Evolutionary conservation across 2,113 vertebrate species (phyloP), one percentile per base, ranked within the genome.

Genomic region (Pteropus alecto): DNA sequence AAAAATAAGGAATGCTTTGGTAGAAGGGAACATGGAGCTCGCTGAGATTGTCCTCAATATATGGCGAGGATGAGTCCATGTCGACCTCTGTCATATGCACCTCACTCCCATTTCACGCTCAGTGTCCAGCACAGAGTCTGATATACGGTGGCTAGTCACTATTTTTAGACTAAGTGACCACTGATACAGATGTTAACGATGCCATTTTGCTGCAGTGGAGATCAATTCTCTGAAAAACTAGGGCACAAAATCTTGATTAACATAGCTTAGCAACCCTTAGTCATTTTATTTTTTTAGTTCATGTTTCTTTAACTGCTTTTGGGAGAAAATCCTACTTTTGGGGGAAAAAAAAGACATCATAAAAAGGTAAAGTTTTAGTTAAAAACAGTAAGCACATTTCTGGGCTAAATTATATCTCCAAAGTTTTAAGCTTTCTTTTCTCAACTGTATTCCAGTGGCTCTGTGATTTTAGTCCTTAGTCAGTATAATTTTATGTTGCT

Each of bases 31-130:
- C 26, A 0, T 5, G 7, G 56, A 24, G 22, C 18, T 63, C 54
- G 16, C 21, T 13, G 83, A 76, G 22, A 26, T 18, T 1, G 4
- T 63, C 46, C 56, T 26, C 43, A 21, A 7, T 13, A 0, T 4
- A 0, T 4, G 30, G 12, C 22, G 15, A 41, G 43, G 38, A 24
- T 0, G 9, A 28, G 46, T 9, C 22, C 15, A 12, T 0, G 0
- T 4, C 30, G 33, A 74, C 5, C 16, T 22, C 0, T 8, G 15
- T 15, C 28, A 2, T 35, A 3, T 26, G 19, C 15, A 33, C 21
- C 43, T 65, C 35, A 28, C 2, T 88, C 19, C 15, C 10, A 33
- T 8, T 70, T 60, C 13, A n/a, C 2, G 0, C 43, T 74, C 16
- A 15, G 38, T 21, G 51, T 5, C 58, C 58, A 77, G 38, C 0